These are phyloP conservation scores for Melanophora roralis DNA, from an alignment of 2,888 invertebrate genomes.

Conservation along the genomic window DNA sequence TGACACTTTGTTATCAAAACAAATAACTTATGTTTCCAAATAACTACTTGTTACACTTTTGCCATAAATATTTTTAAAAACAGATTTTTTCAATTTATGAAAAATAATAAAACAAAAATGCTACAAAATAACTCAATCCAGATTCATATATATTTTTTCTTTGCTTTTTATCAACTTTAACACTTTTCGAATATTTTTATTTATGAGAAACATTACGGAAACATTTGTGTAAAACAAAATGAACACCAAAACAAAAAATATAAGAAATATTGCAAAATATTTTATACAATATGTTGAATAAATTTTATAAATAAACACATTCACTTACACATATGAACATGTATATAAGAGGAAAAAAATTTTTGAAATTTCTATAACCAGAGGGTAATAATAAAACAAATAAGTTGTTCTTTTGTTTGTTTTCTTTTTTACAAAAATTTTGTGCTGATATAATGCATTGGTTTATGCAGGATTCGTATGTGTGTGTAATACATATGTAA, in stretches of 20 bases:
- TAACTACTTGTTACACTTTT: background rate
- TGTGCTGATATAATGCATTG: background rate
- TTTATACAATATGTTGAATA: constrained; percentile 14
- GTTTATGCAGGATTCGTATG: background rate
- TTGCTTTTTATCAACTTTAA: constrained; percentile 52
- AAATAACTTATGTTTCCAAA: constrained; percentile 3
- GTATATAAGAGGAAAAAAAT: background rate
- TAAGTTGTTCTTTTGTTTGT: constrained; percentile 18
- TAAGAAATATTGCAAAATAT: background rate
- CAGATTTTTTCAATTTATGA: background rate
- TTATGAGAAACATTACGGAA: constrained; percentile 47
- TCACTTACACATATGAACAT: too few relatives aligned
- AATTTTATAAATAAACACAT: constrained; percentile 8
- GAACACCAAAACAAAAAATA: background rate
- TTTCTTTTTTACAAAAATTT: constrained; percentile 3
- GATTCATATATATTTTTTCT: background rate
- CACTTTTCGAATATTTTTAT: constrained; percentile 38
- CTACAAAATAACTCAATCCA: background rate
- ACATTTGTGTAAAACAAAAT: constrained; percentile 28
- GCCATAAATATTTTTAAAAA: background rate
- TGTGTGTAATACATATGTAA: background rate
- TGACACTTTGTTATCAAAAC: constrained; percentile 37
- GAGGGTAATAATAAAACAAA: constrained; percentile 53
- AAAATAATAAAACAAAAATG: background rate
- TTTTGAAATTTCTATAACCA: constrained; percentile 22